Evolutionary conservation across 1,140 invertebrate species (phyloP).

Genomic region (Copidosoma floridanum): DNA sequence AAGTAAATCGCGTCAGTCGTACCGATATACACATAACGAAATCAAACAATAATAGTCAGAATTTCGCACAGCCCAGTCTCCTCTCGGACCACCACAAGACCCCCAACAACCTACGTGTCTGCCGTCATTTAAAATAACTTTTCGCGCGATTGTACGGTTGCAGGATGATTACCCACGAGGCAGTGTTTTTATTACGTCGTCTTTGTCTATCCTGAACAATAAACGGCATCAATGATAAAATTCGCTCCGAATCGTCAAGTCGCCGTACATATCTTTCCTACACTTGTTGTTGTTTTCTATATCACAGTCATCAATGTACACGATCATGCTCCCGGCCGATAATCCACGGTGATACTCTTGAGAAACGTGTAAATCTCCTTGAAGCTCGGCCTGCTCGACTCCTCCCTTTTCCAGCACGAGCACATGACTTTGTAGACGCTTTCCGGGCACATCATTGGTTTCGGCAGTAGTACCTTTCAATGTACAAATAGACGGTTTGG

Average conservation of each 20-base stretch:
- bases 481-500: constrained; percentile 22
- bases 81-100: neutral
- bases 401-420: constrained; percentile 75
- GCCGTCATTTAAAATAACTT: constrained; percentile 43
- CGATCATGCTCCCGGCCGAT: constrained; percentile 53
- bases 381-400: constrained; percentile 68
- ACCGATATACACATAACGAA: too few species aligned
- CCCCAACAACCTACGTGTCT: constrained; percentile 5
- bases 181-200: too few species aligned
- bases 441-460: constrained; percentile 71
- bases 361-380: constrained; percentile 75
- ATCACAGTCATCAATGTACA: constrained; percentile 48
- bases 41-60: too few species aligned
- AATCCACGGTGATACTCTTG: constrained; percentile 60
- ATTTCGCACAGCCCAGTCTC: neutral
- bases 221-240: too few species aligned
- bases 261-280: too few species aligned
- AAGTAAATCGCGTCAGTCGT: neutral
- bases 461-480: constrained; percentile 63
- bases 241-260: too few species aligned
- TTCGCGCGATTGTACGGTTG: constrained; percentile 52
- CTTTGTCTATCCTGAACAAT: too few species aligned
- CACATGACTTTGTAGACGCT: constrained; percentile 77
- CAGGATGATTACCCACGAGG: constrained; percentile 23
- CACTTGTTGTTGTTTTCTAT: constrained; percentile 28